Evolutionary conservation across 2,113 vertebrate genomes (phyloP), one percentile per base, ranked within the genome.

Genomic region (Phylloscopus trochiloides): DNA sequence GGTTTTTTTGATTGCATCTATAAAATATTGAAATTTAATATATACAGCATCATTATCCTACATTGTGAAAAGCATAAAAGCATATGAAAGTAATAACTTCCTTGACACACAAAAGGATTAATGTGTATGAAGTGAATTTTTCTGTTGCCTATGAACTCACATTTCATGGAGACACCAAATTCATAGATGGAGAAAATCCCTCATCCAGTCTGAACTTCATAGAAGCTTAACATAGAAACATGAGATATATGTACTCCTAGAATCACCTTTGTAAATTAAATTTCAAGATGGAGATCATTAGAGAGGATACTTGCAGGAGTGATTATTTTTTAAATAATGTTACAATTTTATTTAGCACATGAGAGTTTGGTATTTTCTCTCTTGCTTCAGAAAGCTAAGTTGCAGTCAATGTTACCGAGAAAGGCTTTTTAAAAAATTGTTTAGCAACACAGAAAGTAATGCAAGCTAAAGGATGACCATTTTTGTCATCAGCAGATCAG

Each of bases 21-120:
- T 95, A 85, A 93, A 93, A 90, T 92, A 94, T 79, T 93, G 91
- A 92, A 80, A 36, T 70, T 86, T 90, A 92, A 94, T 88, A 89
- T 51, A 96, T 73, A 81, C 43, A 92, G 26, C 31, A 76, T 85
- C 61, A 88, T 95, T 93, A 86, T 63, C 48, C 45, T 65, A 85
- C 70, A 68, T n/a, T 34, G 40, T 65, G 48, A 95, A 62, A 92
- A 82, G 48, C 29, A 74, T 65, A 88, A 82, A 91, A 80, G 51
- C 40, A 48, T 13, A 52, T n/a, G 55, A 87, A 94, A 92, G 38
- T 75, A 86, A 94, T 73, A 91, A 31, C 28, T 90, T 86, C 52
- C 29, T 92, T 86, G 62, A 54, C 36, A 65, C 82, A 86, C 13
- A 67, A 50, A 36, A 87, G 47, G 55, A 94, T 83, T 86, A 66